phyloP scores from a whole-genome alignment of 2,113 vertebrate genomes.

The Stegostoma tigrinum region DNA sequence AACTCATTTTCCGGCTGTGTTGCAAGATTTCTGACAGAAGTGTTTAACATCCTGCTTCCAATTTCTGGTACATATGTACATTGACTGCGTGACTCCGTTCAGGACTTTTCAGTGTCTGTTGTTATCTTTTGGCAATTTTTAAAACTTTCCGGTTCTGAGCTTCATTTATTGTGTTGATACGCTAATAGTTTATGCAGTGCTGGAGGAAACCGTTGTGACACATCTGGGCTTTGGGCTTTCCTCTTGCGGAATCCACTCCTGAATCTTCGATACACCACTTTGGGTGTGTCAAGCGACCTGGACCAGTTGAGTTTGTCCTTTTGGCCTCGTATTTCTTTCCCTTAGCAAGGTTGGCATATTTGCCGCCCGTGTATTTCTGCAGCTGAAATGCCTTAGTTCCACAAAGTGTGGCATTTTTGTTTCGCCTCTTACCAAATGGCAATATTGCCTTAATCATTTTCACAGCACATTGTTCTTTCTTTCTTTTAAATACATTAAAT shows the following conservation, averaged over 20 bases:
- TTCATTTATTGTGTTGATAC: not conserved
- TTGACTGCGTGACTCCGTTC: too few species aligned
- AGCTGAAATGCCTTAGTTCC: conserved; percentile 94
- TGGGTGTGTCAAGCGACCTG: conserved; percentile 91
- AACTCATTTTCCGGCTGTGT: too few species aligned
- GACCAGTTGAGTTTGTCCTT: conserved; percentile 92
- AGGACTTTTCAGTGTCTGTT: too few species aligned
- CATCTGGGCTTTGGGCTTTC: conserved; percentile 91
- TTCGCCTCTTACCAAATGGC: conserved; percentile 92
- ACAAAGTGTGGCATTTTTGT: conserved; percentile 95
- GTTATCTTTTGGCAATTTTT: too few species aligned
- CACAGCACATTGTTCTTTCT: too few species aligned
- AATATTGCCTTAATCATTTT: conserved; percentile 87
- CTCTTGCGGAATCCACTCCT: conserved; percentile 98
- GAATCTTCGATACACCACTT: conserved; percentile 93
- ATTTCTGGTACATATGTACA: too few species aligned
- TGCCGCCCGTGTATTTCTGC: conserved; percentile 91
- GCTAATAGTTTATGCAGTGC: conserved; percentile 73
- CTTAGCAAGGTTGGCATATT: conserved; percentile 92
- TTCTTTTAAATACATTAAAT: too few species aligned
- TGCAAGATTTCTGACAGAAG: too few species aligned
- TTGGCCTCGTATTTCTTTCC: conserved; percentile 96
- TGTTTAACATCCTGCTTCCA: too few species aligned
- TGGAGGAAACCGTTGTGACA: conserved; percentile 86
- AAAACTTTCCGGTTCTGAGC: not conserved